Conservation (phyloP, 2,113 vertebrate genomes). For the Seriola dumerili region DNA sequence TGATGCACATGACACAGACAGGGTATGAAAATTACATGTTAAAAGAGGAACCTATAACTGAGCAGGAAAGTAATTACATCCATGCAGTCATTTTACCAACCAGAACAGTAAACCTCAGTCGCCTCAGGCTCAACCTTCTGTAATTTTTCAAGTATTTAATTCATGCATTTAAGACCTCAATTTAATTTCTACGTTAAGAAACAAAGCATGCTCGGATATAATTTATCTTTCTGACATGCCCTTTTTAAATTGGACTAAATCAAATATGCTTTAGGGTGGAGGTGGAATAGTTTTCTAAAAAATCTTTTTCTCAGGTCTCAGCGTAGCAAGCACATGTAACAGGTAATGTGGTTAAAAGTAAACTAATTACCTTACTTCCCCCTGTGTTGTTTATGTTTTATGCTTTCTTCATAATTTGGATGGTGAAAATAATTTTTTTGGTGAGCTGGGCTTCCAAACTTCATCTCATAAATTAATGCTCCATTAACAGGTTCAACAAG, state of each 20-base stretch:
- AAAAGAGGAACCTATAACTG: slow-evolving; percentile 3
- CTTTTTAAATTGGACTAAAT: slow-evolving; percentile 54
- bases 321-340: not conserved
- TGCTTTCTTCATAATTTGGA: not conserved
- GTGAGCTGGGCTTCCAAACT: not conserved
- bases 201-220: slow-evolving; percentile 28
- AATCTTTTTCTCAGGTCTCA: slow-evolving; percentile 2
- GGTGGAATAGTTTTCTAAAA: slow-evolving; percentile 7
- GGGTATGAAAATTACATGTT: not conserved
- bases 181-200: slow-evolving; percentile 49
- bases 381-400: slow-evolving; percentile 2
- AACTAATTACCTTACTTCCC: not conserved
- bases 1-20: not conserved
- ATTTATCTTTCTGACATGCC: slow-evolving; percentile 58
- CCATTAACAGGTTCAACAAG: not conserved
- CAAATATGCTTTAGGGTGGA: slow-evolving; percentile 20
- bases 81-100: slow-evolving; percentile 29
- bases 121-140: slow-evolving; percentile 37
- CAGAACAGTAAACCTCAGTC: slow-evolving; percentile 8
- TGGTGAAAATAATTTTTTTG: not conserved
- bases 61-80: slow-evolving; percentile 47
- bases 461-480: not conserved
- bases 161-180: slow-evolving; percentile 49
- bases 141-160: slow-evolving; percentile 54
- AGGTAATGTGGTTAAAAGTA: slow-evolving; percentile 17